phyloP scores from a whole-genome alignment of 1,140 invertebrate species.

The Thaumetopoea pityocampa region DNA sequence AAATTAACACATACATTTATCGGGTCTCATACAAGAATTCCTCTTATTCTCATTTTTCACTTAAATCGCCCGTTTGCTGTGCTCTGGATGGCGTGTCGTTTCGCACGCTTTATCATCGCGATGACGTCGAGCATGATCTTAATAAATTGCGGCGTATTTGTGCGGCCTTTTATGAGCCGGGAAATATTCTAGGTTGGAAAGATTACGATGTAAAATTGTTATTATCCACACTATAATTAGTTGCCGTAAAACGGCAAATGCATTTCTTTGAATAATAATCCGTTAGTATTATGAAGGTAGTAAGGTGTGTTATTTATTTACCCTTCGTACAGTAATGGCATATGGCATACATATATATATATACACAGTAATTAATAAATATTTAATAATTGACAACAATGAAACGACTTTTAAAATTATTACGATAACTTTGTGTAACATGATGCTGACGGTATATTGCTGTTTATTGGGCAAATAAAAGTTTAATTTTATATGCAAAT shows the following conservation, averaged over 20 bases:
- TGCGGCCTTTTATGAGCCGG: constrained; percentile 41
- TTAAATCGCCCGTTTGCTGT: constrained; percentile 24
- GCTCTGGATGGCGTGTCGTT: constrained; percentile 48
- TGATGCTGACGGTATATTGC: too few species aligned
- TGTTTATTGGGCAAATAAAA: too few species aligned
- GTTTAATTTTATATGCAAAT: too few species aligned
- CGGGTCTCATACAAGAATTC: constrained; percentile 7
- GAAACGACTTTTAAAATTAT: too few species aligned
- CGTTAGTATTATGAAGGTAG: constrained; percentile 5
- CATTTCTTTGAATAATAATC: constrained; percentile 11
- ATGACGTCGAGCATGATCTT: constrained; percentile 30
- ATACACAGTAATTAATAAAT: too few species aligned
- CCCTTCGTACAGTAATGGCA: constrained; percentile 20
- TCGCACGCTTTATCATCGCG: constrained; percentile 53
- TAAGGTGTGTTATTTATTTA: constrained; percentile 8
- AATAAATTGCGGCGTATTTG: constrained; percentile 45
- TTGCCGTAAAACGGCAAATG: constrained; percentile 3
- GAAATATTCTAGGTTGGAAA: constrained; percentile 26
- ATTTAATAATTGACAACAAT: too few species aligned
- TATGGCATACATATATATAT: too few species aligned
- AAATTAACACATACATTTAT: too few species aligned
- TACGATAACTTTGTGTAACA: too few species aligned
- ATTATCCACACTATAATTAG: constrained; percentile 8
- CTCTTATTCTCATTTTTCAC: constrained; percentile 15
- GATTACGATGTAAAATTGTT: constrained; percentile 8